A percentile compares a stretch with the other conserved stretches of the same genome.
phyloP scores from a whole-genome alignment of 2,797 vertebrate genomes.

The Decapterus maruadsi region DNA sequence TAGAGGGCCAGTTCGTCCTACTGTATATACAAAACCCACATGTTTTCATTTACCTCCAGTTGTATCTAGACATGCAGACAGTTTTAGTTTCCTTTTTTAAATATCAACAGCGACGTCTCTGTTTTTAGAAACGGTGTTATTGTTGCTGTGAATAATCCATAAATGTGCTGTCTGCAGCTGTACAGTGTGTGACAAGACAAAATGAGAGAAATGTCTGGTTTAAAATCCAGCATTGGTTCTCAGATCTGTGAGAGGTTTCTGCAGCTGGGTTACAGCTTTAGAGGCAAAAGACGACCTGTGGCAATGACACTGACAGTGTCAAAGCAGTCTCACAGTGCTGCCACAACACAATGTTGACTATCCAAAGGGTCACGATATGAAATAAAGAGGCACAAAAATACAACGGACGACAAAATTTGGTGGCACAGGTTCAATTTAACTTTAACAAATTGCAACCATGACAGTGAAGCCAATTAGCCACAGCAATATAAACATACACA shows the following conservation, averaged over 20 bases:
- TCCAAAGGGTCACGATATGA: background rate
- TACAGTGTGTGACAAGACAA: background rate
- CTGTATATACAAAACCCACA: background rate
- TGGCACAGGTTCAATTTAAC: too few species aligned
- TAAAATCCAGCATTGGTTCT: background rate
- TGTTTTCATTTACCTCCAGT: conserved; percentile 2
- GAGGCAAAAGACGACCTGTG: too few species aligned
- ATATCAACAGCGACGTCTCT: background rate
- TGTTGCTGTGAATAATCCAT: background rate
- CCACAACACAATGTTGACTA: background rate
- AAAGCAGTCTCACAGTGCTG: background rate
- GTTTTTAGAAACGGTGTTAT: background rate
- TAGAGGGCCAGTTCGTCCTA: conserved; percentile 32
- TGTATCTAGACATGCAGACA: background rate
- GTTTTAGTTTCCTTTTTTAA: background rate
- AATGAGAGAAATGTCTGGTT: background rate
- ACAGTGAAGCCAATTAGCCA: too few species aligned
- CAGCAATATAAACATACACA: too few species aligned
- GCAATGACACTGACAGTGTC: too few species aligned
- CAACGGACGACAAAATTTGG: accelerated
- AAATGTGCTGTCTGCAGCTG: background rate
- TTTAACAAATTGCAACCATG: too few species aligned
- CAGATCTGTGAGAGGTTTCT: background rate
- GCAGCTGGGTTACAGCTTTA: background rate
- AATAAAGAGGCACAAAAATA: background rate